Conservation (phyloP, 2,888 invertebrate genomes). For the Pelosia muscerda region DNA sequence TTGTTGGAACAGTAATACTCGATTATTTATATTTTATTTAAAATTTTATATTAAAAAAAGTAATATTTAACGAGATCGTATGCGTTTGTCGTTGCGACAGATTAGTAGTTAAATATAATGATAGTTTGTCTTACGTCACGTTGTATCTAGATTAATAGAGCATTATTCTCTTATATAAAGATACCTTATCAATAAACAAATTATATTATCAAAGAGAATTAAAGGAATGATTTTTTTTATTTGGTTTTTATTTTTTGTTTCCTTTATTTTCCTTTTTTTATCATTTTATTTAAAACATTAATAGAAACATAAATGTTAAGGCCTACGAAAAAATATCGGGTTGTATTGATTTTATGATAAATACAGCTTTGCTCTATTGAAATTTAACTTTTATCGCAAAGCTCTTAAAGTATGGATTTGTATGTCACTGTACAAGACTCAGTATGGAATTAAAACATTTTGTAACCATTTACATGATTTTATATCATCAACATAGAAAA, state of each 20-base stretch:
- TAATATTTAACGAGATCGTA: conserved; percentile 69
- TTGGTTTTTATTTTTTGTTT: conserved; percentile 62
- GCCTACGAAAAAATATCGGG: conserved; percentile 32
- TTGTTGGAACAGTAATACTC: conserved; percentile 86
- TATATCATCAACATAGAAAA: conserved; percentile 34
- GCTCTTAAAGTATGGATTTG: conserved; percentile 68
- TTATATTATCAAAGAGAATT: conserved; percentile 83
- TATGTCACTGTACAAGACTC: conserved; percentile 67
- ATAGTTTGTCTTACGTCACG: conserved; percentile 74
- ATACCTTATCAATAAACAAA: conserved; percentile 74
- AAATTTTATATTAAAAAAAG: conserved; percentile 76
- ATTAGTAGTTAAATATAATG: conserved; percentile 63
- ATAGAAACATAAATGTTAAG: conserved; percentile 35
- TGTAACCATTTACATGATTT: conserved; percentile 58
- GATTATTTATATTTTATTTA: conserved; percentile 86
- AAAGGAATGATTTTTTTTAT: conserved; percentile 80
- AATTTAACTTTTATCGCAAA: conserved; percentile 38
- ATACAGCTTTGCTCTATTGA: conserved; percentile 30
- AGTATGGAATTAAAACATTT: conserved; percentile 65
- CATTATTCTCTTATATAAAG: conserved; percentile 76
- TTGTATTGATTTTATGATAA: conserved; percentile 24
- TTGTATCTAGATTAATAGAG: conserved; percentile 82
- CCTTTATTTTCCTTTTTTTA: conserved; percentile 55
- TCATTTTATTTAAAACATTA: conserved; percentile 42
- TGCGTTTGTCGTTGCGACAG: conserved; percentile 80